phyloP scores from a whole-genome alignment of 2,113 vertebrate species.

The Pteropus alecto region DNA sequence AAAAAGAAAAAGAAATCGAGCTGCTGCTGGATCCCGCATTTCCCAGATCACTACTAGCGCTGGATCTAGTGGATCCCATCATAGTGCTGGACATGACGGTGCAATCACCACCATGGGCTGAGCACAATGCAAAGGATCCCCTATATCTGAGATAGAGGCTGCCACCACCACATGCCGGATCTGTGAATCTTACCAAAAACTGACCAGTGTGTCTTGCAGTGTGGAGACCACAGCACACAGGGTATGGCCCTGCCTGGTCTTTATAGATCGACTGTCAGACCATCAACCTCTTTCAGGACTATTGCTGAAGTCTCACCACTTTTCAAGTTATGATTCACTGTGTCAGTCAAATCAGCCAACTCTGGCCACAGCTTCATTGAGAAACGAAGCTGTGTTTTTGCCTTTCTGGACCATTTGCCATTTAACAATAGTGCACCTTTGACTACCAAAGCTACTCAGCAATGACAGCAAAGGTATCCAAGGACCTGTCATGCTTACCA shows the following conservation, averaged over 20 bases:
- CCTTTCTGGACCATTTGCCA: not conserved
- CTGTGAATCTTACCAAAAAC: not conserved
- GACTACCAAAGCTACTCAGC: not conserved
- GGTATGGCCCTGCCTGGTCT: fast-evolving
- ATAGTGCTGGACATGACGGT: not conserved
- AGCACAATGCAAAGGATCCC: not conserved
- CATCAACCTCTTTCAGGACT: not conserved
- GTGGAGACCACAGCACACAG: not conserved
- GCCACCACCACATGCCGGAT: not conserved
- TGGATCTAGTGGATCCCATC: not conserved
- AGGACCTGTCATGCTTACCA: not conserved
- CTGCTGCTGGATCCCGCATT: no score
- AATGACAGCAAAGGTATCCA: not conserved
- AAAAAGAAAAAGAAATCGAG: no score
- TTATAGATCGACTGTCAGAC: not conserved
- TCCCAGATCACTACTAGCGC: not conserved
- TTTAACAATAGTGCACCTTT: not conserved
- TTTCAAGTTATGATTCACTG: not conserved
- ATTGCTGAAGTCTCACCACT: not conserved
- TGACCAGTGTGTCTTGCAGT: not conserved
- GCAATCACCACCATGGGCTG: not conserved
- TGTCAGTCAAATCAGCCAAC: not conserved
- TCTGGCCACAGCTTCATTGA: not conserved
- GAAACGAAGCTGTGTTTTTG: not conserved
- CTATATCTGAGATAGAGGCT: not conserved